These are phyloP conservation scores for Hydraecia micacea DNA, from an alignment of 2,888 invertebrate species.

Conservation along the genomic window DNA sequence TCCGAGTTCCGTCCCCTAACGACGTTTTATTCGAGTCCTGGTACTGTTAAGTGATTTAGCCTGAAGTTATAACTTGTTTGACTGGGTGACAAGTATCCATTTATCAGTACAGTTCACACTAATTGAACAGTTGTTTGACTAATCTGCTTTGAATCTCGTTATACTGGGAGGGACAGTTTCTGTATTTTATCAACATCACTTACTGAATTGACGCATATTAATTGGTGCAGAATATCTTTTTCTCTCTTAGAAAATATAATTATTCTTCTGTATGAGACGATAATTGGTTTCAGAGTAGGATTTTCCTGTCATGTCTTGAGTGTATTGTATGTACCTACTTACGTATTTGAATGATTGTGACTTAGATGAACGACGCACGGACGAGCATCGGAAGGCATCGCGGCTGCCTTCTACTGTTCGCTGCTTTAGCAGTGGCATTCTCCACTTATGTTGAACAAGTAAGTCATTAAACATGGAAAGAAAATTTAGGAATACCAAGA, in stretches of 20 bases:
- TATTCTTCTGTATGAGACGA: neutral
- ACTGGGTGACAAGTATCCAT: conserved; percentile 26
- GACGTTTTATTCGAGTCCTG: conserved; percentile 41
- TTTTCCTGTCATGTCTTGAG: neutral
- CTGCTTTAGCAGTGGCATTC: conserved; percentile 76
- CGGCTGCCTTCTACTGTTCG: conserved; percentile 76
- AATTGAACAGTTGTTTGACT: conserved; percentile 26
- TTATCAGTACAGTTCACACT: conserved; percentile 14
- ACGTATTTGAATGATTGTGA: conserved; percentile 42
- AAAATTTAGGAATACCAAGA: neutral
- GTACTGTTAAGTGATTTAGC: conserved; percentile 22
- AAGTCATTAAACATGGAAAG: conserved; percentile 37
- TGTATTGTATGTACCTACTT: neutral
- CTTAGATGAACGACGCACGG: conserved; percentile 79
- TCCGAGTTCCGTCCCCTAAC: conserved; percentile 41
- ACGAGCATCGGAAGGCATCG: conserved; percentile 74
- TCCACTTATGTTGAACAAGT: conserved; percentile 84
- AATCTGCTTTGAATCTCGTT: conserved; percentile 18
- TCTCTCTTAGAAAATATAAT: neutral
- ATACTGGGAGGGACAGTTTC: neutral
- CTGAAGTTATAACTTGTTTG: conserved; percentile 35
- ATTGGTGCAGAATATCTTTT: neutral
- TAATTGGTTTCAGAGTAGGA: neutral
- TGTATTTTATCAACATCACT: neutral
- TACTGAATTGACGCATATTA: neutral